Evolutionary conservation across 2,888 invertebrate genomes (phyloP), one percentile per base, ranked within the genome.

Genomic region (Syrista parreyssii): DNA sequence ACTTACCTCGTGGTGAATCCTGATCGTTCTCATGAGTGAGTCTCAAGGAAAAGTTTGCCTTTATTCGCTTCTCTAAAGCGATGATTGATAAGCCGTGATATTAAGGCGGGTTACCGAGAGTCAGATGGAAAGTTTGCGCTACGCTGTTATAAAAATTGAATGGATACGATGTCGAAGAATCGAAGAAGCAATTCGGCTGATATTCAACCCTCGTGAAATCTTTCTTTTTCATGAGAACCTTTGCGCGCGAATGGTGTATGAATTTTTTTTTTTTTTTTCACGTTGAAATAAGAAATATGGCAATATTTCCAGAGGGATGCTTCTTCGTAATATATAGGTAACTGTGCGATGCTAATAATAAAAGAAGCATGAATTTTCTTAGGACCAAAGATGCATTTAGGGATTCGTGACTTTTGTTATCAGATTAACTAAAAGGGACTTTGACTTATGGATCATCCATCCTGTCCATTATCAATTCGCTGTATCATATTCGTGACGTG

Each of bases 271-370:
- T 36, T 4, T 36, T 36, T 36, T 4, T 31, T 71, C 1, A 31
- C 71, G 11, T 55, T 23, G 79, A 83, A 85, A 87, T 86, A 85
- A 85, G 86, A 86, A 85, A 87, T 87, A 86, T 87, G 85, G 86
- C 86, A 86, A 87, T n/a, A 87, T 85, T 87, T 86, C 84, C 83
- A 83, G 82, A 9, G 23, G 40, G 40, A 15, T 55, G 23, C 40
- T 23, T 23, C 55, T 55, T 55, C 9, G 23, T 9, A 23, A 55
- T 55, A 23, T 40, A 40, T 9, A 55, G 23, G 55, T 23, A 23
- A 55, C 23, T 55, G 23, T 55, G 6, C 23, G 9, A 55, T 55
- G 9, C 2, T 55, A 23, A 55, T 23, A 55, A 55, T 55, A 55
- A 9, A 23, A 9, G 23, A 23, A 23, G 9, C 23, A 23, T 23